Conservation (phyloP, 2,888 invertebrate species). For the Rotaria sp. region DNA sequence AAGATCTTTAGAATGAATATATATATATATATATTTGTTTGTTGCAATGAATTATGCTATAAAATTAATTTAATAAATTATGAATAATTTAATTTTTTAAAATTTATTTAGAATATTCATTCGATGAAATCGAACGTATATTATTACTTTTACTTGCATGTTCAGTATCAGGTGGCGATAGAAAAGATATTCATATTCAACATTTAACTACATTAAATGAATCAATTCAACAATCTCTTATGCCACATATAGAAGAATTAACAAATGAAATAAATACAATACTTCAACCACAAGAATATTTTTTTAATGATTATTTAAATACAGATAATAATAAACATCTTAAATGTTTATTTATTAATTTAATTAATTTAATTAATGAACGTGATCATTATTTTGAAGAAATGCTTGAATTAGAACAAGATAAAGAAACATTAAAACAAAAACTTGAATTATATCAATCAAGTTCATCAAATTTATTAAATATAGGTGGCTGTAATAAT, state of each 20-base stretch:
- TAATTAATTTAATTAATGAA: conserved; percentile 33
- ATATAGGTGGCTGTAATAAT: neutral
- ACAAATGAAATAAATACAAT: neutral
- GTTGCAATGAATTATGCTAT: too few species aligned
- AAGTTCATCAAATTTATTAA: conserved; percentile 1
- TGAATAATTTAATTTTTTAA: neutral
- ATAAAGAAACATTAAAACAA: conserved; percentile 36
- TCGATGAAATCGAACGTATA: conserved; percentile 2
- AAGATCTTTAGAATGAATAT: too few species aligned
- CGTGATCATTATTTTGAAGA: conserved; percentile 36
- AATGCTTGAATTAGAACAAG: conserved; percentile 40
- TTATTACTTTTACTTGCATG: neutral
- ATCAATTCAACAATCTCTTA: neutral
- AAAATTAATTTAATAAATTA: too few species aligned
- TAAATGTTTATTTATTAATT: conserved; percentile 15
- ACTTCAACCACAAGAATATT: neutral
- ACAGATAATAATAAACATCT: neutral
- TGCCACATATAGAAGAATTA: neutral
- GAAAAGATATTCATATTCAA: conserved; percentile 4
- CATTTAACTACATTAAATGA: neutral
- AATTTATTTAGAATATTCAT: conserved; percentile 14
- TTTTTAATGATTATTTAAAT: neutral
- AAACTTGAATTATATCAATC: conserved; percentile 28
- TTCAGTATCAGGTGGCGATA: neutral
- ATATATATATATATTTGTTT: too few species aligned